Evolutionary conservation across 2,113 vertebrate species (phyloP).

Genomic region (Oryzias woworae): DNA sequence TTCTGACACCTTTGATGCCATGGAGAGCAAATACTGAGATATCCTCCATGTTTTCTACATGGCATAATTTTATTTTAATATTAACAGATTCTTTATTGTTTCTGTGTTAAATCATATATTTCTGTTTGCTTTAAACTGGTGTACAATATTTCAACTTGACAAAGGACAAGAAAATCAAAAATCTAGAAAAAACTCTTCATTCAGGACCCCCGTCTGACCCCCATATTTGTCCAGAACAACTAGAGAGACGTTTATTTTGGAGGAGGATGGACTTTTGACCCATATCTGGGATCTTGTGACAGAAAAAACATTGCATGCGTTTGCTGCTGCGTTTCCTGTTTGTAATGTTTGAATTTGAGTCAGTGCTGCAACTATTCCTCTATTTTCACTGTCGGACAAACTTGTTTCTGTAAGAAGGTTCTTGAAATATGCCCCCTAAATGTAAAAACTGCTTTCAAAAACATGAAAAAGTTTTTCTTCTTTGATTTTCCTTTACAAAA

Average conservation of each 20-base stretch:
- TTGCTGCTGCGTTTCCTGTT: conserved; percentile 16
- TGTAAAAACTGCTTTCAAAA: neutral
- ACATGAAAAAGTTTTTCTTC: neutral
- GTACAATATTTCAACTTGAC: no score
- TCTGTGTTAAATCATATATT: no score
- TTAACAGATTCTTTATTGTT: no score
- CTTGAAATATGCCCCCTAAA: no score
- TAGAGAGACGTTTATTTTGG: conserved; percentile 22
- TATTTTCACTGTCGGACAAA: neutral
- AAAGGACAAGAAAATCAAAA: neutral
- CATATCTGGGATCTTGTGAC: conserved; percentile 45
- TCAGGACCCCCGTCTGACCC: conserved; percentile 8
- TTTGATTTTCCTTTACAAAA: neutral
- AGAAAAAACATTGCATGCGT: conserved; percentile 41
- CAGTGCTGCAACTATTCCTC: conserved; percentile 29
- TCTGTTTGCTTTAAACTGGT: no score
- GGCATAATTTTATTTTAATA: no score
- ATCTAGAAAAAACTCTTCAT: neutral
- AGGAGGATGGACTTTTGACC: conserved; percentile 13
- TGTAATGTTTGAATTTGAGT: conserved; percentile 37
- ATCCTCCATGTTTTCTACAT: no score
- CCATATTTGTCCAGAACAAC: neutral
- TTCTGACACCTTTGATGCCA: no score
- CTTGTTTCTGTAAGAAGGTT: neutral
- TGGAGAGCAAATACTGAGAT: no score